Evolutionary conservation across 2,113 vertebrate genomes (phyloP), one percentile per base, ranked within the genome.

Genomic region (Trematomus loennbergii): DNA sequence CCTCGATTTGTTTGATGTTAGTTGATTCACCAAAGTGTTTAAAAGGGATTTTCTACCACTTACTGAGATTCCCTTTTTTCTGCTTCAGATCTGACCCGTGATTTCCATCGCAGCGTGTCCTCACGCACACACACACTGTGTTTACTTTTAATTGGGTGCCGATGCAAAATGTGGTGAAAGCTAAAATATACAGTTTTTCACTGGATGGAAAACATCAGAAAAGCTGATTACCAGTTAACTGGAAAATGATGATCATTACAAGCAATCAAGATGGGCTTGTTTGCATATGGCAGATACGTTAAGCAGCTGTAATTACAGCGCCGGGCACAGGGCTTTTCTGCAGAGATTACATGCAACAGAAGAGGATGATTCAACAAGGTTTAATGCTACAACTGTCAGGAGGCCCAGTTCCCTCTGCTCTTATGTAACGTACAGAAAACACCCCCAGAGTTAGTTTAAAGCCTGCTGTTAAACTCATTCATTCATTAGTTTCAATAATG

Each of bases 241-340:
- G 89, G 89, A 85, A 93, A 93, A 93, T 93, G 75, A 93, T 85
- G 71, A 93, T 90, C 84, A 89, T 91, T 93, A 90, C 80, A 84
- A 85, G 88, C 80, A 92, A 91, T 92, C 86, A 85, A 87, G 86
- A 88, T 81, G 60, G 62, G 78, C 84, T 87, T 93, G 84, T 92
- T 89, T 93, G 82, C 81, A 75, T 72, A 87, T 84, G 71, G 87
- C 79, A 68, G 89, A 82, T 85, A 89, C 81, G 84, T 90, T 91
- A 87, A 87, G 84, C 88, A 84, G 82, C 83, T 85, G 74, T 90
- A 92, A 92, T 93, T 92, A 87, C 70, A 72, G 75, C 82, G 55
- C 9, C 29, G 82, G 66, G 81, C 84, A 81, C 65, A 69, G 50
- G 77, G 89, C 64, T 78, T 89, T 86, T 83, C 81, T 79, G 64